Conservation (phyloP, 2,797 vertebrate genomes). For the Sebastes nivosus region DNA sequence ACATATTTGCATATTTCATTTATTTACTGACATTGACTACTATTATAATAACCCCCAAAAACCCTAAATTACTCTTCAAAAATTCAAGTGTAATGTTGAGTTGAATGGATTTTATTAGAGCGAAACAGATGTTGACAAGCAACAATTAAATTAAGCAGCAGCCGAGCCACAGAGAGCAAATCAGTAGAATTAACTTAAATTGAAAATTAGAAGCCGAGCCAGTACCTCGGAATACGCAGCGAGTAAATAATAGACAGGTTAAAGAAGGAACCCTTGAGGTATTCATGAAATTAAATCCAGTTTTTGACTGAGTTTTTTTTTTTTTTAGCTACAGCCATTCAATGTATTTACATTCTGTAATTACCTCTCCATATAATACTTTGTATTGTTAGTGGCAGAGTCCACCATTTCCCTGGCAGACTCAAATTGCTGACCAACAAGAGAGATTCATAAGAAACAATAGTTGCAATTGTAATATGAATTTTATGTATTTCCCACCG, state of each 20-base stretch:
- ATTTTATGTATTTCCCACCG: background rate
- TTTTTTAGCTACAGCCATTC: background rate
- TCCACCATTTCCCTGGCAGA: background rate
- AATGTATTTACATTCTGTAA: background rate
- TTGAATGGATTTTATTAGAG: background rate
- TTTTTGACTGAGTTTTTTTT: background rate
- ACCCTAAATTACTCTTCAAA: background rate
- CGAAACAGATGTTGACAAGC: conserved; percentile 15
- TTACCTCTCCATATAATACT: background rate
- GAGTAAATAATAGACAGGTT: background rate
- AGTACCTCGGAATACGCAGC: background rate
- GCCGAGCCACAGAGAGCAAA: background rate
- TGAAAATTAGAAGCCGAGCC: conserved; percentile 4
- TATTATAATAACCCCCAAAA: background rate
- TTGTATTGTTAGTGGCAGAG: background rate
- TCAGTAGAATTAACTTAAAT: background rate
- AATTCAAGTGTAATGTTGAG: background rate
- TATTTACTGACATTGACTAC: background rate
- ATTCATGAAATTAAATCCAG: background rate
- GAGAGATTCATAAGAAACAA: background rate
- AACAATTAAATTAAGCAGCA: conserved; percentile 8
- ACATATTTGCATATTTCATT: conserved; percentile 19
- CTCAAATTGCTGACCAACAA: background rate
- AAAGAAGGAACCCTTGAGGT: background rate
- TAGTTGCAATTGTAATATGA: background rate